These are phyloP conservation scores for Apostichopus californicus DNA, from an alignment of 35 echinoderm and acorn worm genomes.

Conservation along the genomic window DNA sequence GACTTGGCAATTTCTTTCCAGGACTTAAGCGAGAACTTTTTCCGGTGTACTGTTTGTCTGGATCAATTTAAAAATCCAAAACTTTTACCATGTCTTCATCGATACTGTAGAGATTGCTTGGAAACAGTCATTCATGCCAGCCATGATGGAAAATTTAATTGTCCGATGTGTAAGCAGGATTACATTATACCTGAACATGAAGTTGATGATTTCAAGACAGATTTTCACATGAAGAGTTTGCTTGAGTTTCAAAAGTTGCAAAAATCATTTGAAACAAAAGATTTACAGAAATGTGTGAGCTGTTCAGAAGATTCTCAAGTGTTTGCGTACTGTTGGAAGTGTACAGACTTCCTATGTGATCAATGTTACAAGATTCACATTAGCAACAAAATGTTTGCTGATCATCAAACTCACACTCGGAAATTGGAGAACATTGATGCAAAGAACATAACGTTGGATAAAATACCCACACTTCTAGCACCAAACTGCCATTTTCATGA, in stretches of 20 bases:
- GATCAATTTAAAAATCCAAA: conserved; percentile 34
- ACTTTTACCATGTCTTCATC: conserved; percentile 28
- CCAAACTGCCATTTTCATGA: neutral
- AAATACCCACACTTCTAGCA: neutral
- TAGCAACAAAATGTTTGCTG: neutral
- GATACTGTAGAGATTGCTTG: conserved; percentile 26
- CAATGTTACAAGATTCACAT: conserved; percentile 19
- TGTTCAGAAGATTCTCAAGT: neutral
- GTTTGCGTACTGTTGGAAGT: conserved; percentile 18
- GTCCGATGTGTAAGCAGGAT: neutral
- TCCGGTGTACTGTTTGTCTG: conserved; percentile 6
- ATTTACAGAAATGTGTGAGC: neutral
- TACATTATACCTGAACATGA: neutral
- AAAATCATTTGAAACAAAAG: neutral
- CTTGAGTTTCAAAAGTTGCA: conserved; percentile 4
- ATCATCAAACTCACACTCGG: neutral
- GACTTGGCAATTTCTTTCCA: neutral
- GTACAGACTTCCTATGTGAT: neutral
- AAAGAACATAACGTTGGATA: neutral
- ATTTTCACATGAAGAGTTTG: conserved; percentile 36
- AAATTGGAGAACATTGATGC: neutral
- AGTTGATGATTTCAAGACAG: conserved; percentile 30
- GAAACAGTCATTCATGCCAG: neutral
- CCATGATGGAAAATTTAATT: neutral
- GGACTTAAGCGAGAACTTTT: neutral